Percentiles rank a stretch among this genome's conserved stretches.
Conservation (phyloP, 2,888 invertebrate genomes). For the Hemithea aestivaria region DNA sequence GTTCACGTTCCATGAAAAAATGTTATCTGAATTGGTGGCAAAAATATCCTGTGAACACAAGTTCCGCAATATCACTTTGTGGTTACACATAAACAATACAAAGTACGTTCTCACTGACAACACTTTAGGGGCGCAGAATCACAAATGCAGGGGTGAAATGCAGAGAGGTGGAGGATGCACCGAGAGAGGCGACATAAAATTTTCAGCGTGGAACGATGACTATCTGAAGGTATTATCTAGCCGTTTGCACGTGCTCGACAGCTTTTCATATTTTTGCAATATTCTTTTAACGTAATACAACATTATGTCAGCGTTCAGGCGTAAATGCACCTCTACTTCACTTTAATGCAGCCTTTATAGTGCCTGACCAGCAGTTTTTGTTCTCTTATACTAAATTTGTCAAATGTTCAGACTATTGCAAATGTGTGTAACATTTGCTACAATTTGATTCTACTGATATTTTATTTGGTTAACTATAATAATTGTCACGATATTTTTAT, state of each 20-base stretch:
- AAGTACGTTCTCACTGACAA: constrained; percentile 13
- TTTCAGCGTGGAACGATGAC: constrained; percentile 70
- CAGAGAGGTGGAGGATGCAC: constrained; percentile 54
- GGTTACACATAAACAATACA: constrained; percentile 18
- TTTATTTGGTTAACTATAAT: no score
- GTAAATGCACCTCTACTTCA: no score
- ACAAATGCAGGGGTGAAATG: constrained; percentile 46
- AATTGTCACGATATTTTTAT: no score
- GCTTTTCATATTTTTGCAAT: constrained; percentile 68
- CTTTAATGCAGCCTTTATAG: no score
- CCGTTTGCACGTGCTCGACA: constrained; percentile 65
- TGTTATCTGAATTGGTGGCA: no score
- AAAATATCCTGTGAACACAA: constrained; percentile 14
- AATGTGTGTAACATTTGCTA: no score
- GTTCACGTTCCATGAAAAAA: no score
- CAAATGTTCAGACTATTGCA: no score
- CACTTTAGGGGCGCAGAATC: constrained; percentile 36
- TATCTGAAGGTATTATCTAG: constrained; percentile 73
- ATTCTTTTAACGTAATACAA: constrained; percentile 47
- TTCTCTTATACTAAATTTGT: no score
- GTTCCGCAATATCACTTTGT: constrained; percentile 12
- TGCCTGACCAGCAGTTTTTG: no score
- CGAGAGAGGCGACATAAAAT: constrained; percentile 72
- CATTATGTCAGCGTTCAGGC: constrained; percentile 24
- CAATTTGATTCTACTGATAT: no score